Evolutionary conservation across 1,140 invertebrate genomes (phyloP).

Genomic region (Coelopa frigida): DNA sequence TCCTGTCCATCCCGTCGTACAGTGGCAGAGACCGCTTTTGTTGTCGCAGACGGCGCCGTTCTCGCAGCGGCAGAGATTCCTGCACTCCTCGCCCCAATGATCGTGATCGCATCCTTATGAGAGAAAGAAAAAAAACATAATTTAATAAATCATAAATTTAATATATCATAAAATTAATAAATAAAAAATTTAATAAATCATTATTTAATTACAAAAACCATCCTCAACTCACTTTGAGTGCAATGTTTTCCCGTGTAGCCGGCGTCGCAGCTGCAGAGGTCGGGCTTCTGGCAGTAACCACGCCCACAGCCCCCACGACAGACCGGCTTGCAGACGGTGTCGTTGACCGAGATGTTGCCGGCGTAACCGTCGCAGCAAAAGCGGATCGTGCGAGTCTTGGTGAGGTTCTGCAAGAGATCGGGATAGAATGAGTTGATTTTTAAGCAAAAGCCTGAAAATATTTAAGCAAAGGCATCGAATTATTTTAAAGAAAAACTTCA

Average conservation of each 20-base stretch:
- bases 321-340: slow-evolving; percentile 37
- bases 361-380: slow-evolving; percentile 41
- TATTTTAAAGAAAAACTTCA: not conserved
- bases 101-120: slow-evolving; percentile 37
- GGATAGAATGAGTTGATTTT: slow-evolving; percentile 4
- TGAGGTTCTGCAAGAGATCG: slow-evolving; percentile 10
- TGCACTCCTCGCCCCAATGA: slow-evolving; percentile 40
- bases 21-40: slow-evolving; percentile 35
- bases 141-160: no score
- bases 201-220: no score
- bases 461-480: no score
- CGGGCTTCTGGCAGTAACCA: slow-evolving; percentile 36
- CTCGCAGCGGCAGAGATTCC: slow-evolving; percentile 30
- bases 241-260: slow-evolving; percentile 40
- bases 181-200: not conserved
- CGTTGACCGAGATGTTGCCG: slow-evolving; percentile 36
- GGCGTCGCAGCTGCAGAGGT: slow-evolving; percentile 36
- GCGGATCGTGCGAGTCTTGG: slow-evolving; percentile 37
- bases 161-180: not conserved
- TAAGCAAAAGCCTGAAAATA: no score
- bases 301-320: slow-evolving; percentile 41
- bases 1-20: slow-evolving; percentile 36
- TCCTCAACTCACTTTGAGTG: slow-evolving; percentile 40
- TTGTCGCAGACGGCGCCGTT: slow-evolving; percentile 40
- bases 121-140: not conserved